Percentiles rank a stretch among this genome's conserved stretches.
phyloP scores from a whole-genome alignment of 2,113 vertebrate genomes.

The Siphamia tubifer region DNA sequence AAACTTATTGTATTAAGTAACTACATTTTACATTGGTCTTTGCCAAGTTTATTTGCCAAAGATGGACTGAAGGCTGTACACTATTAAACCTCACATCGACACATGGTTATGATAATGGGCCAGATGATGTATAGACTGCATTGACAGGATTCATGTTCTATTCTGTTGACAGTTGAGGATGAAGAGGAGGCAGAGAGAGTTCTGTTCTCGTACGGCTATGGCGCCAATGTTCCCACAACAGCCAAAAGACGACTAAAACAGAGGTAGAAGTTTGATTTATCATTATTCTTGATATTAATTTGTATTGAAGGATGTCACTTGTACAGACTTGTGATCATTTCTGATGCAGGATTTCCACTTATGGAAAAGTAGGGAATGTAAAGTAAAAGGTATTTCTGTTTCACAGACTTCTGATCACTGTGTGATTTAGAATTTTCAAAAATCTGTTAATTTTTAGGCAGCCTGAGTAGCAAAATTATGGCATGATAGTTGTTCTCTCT shows the following conservation, averaged over 20 bases:
- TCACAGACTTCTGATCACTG: too few relatives aligned
- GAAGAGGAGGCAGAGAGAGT: slow-evolving; percentile 95
- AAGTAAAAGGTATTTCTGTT: too few relatives aligned
- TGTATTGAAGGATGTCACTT: too few relatives aligned
- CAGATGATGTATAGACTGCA: not conserved
- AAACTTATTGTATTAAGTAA: not conserved
- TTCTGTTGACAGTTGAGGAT: slow-evolving; percentile 86
- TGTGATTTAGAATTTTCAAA: too few relatives aligned
- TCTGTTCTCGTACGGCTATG: slow-evolving; percentile 96
- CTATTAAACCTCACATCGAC: not conserved
- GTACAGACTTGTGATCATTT: too few relatives aligned
- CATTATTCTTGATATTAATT: too few relatives aligned
- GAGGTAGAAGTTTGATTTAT: slow-evolving; percentile 78
- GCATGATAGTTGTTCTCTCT: too few relatives aligned
- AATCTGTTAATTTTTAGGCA: too few relatives aligned
- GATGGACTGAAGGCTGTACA: not conserved
- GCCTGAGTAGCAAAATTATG: too few relatives aligned
- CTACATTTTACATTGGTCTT: not conserved
- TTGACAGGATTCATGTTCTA: too few relatives aligned
- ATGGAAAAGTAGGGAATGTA: too few relatives aligned
- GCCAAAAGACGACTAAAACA: slow-evolving; percentile 93
- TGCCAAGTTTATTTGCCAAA: not conserved
- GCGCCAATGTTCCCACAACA: slow-evolving; percentile 95
- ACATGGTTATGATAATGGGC: not conserved
- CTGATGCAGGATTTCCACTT: too few relatives aligned